These are phyloP conservation scores for Torymus texanus DNA, from an alignment of 2,888 invertebrate species.

Conservation along the genomic window DNA sequence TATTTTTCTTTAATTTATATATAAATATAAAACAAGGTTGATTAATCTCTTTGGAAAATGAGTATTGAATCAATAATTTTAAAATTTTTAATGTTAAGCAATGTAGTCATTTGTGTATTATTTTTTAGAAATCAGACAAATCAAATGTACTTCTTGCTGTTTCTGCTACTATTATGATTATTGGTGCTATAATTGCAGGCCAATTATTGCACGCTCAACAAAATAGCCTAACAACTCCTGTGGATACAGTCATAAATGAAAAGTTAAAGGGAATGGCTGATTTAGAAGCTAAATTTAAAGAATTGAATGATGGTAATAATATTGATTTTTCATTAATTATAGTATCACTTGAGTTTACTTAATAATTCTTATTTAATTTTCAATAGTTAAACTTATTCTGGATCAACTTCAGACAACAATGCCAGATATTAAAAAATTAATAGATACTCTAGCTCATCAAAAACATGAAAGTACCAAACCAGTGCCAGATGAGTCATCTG, in stretches of 20 bases:
- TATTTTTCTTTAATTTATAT: no score
- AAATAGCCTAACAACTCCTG: slow-evolving; percentile 4
- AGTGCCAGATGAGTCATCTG: slow-evolving; percentile 14
- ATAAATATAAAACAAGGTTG: no score
- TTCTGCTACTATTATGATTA: slow-evolving; percentile 39
- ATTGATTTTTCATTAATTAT: neutral
- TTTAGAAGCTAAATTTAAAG: slow-evolving; percentile 49
- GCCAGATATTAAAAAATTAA: slow-evolving; percentile 41
- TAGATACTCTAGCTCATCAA: slow-evolving; percentile 32
- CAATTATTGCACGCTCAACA: slow-evolving; percentile 31
- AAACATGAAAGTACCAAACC: slow-evolving; percentile 30
- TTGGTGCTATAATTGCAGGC: slow-evolving; percentile 40
- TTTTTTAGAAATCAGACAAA: no score
- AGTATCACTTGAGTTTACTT: neutral
- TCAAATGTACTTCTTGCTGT: slow-evolving; percentile 37
- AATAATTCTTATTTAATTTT: neutral
- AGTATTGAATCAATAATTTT: no score
- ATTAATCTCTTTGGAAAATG: no score
- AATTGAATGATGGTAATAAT: slow-evolving; percentile 47
- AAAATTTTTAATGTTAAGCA: no score
- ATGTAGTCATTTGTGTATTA: no score
- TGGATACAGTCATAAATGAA: slow-evolving; percentile 25
- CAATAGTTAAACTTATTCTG: slow-evolving; percentile 38
- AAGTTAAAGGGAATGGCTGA: slow-evolving; percentile 40
- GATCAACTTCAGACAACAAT: slow-evolving; percentile 35